Evolutionary conservation across 2,113 vertebrate genomes (phyloP), one percentile per base, ranked within the genome.

Genomic region (Varanus komodoensis): DNA sequence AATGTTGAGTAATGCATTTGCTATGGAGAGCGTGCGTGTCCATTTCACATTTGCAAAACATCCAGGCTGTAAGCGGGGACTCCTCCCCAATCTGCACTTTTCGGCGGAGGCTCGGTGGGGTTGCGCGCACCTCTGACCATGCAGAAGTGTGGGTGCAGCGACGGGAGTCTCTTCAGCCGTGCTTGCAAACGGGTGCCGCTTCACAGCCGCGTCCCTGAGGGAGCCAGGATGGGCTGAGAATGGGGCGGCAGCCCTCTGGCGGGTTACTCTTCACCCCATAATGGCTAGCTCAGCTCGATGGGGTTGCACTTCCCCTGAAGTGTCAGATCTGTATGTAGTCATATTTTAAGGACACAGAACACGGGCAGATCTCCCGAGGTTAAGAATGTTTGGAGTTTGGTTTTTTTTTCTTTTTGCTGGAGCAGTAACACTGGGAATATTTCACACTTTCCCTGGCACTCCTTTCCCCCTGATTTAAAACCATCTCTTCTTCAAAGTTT

Each of bases 1-100:
- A 89, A 81, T 75, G 93, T 74, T 93, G 93, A 92, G 95, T 96
- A 97, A 94, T 92, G 93, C 1, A 0, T 89, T 84, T 87, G 92
- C 91, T 95, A 93, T 92, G 77, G 89, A 82, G 74, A 77, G 50
- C 52, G 83, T 69, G 50, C 73, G 77, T 86, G 94, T 71, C 88
- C 52, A 29, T 90, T 69, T 91, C 87, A 81, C 0, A 1, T 50
- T 88, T 38, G 75, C 50, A 88, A 84, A 94, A 77, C 34, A 38
- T 78, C 69, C 7, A 38, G 34, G 0, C 73, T 12, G 0, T 0
- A 1, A n/a, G 0, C 6, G 19, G 80, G 11, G 74, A 0, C 61
- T 34, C 73, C 88, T 77, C 73, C 84, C 82, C 74, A 34, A 84
- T 29, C 75, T 89, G 74, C 14, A 29, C 80, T 90, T 23, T 8